Base-by-base conservation (phyloP, 2,888 invertebrate genomes). In the Asteroscopus sphinx region DNA sequence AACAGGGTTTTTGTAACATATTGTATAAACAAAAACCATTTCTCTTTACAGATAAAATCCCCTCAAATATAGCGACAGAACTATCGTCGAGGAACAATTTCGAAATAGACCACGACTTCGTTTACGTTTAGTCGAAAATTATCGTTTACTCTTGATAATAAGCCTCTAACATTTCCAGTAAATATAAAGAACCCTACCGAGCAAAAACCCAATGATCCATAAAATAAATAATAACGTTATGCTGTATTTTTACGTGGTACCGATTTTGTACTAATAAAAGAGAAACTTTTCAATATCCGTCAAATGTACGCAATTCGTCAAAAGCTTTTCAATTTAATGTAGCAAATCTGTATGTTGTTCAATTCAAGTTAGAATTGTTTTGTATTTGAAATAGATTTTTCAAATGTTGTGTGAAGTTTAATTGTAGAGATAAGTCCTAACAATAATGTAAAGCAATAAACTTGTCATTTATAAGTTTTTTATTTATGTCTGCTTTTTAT, bases 51-150 rank as follows among this genome's bases (percentile, higher is more conserved):
- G 98, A 98, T 84, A 96, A 97, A 81, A 96, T 98, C 32, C 97
- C 98, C 7, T 95, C 96, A 64, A 95, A 96, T 65, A 96, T 98
- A 73, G 98, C 97, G 82, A 95, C 96, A 7, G 97, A 98, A 81
- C 90, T 98, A 47, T 96, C 98, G 2, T 92, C 95, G 11, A 95
- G 96, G 76, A 93, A 97, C 40, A 95, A 96, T 80, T 86, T 84
- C n/a, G 86, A 86, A 67, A 94, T 94, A 16, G 94, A 94, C 46
- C 88, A 91, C 53, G 87, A 92, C 52, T 92, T 91, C 56, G 80
- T 88, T 40, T 94, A 92, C 73, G 80, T 86, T 56, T 92, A 88
- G 64, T 45, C 7, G 48, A 49, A 46, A 47, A 35, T n/a, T n/a
- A n/a, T n/a, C n/a, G n/a, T n/a, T n/a, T n/a, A n/a, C n/a, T n/a